phyloP scores from a whole-genome alignment of 2,797 vertebrate genomes.

The Todus mexicanus region DNA sequence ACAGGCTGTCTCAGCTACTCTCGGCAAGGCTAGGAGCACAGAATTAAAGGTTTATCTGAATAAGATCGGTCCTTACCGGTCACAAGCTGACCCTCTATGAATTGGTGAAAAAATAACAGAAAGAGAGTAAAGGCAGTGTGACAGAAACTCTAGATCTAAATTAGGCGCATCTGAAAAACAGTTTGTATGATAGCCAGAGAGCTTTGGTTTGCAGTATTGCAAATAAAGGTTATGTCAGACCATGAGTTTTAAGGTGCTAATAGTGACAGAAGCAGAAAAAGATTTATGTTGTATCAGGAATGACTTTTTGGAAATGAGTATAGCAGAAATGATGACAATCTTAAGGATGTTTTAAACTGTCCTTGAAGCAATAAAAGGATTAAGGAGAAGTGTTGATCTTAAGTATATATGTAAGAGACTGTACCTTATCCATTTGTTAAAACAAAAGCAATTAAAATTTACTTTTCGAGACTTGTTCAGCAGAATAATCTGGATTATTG shows the following conservation, averaged over 20 bases:
- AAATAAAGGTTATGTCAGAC: neutral
- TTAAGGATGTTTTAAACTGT: neutral
- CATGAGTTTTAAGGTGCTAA: neutral
- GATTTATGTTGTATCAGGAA: neutral
- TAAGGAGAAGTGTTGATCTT: neutral
- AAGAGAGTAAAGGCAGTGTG: neutral
- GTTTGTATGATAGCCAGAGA: neutral
- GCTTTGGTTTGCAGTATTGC: neutral
- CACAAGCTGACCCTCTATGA: neutral
- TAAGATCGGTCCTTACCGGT: neutral
- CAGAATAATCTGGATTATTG: neutral
- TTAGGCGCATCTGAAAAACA: neutral
- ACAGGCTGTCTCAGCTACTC: neutral
- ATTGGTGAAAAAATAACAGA: neutral
- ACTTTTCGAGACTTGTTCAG: neutral
- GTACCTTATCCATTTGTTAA: neutral
- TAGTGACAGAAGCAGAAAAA: neutral
- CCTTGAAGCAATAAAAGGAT: neutral
- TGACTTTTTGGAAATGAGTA: neutral
- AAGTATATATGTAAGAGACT: neutral
- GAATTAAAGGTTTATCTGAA: neutral
- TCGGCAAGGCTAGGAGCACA: neutral
- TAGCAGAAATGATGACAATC: neutral
- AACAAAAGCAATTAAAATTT: neutral
- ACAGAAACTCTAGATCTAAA: neutral